A percentile compares a stretch with the other conserved stretches of the same genome.
These are phyloP conservation scores for Therioaphis trifolii DNA, from an alignment of 2,888 invertebrate genomes.

Conservation along the genomic window DNA sequence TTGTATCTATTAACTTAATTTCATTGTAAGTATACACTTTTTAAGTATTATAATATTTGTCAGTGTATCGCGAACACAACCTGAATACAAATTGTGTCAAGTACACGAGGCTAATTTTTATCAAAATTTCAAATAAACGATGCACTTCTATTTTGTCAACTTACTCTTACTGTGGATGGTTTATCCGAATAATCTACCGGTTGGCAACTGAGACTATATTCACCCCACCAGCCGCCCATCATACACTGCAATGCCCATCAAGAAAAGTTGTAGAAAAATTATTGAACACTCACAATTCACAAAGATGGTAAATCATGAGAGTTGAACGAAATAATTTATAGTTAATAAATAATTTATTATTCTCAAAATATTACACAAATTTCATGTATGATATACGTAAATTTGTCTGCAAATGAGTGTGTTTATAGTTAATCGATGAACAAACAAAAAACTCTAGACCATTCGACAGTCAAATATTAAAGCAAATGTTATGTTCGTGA, in stretches of 20 bases:
- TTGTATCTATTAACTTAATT: conserved; percentile 24
- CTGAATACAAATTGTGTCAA: conserved; percentile 54
- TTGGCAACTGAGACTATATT: conserved; percentile 90
- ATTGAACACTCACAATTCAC: conserved; percentile 21
- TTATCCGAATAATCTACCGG: conserved; percentile 88
- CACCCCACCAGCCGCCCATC: conserved; percentile 90
- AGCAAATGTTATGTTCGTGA: conserved; percentile 39
- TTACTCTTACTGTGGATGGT: conserved; percentile 86
- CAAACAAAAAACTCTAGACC: conserved; percentile 40
- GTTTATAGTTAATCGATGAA: conserved; percentile 20
- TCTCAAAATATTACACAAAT: conserved; percentile 23
- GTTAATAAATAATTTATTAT: neutral
- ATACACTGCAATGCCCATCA: conserved; percentile 75
- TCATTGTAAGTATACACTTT: conserved; percentile 1
- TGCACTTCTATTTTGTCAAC: conserved; percentile 68
- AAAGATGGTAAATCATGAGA: neutral
- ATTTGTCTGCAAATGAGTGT: neutral
- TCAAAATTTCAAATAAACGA: conserved; percentile 31
- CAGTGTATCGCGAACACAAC: neutral
- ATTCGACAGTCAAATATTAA: conserved; percentile 26
- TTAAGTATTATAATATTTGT: conserved; percentile 32
- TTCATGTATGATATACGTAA: neutral
- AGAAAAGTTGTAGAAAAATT: conserved; percentile 45
- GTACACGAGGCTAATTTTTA: conserved; percentile 42
- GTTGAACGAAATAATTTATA: neutral